Conservation (phyloP, 2,113 vertebrate genomes). For the Excalfactoria chinensis region DNA sequence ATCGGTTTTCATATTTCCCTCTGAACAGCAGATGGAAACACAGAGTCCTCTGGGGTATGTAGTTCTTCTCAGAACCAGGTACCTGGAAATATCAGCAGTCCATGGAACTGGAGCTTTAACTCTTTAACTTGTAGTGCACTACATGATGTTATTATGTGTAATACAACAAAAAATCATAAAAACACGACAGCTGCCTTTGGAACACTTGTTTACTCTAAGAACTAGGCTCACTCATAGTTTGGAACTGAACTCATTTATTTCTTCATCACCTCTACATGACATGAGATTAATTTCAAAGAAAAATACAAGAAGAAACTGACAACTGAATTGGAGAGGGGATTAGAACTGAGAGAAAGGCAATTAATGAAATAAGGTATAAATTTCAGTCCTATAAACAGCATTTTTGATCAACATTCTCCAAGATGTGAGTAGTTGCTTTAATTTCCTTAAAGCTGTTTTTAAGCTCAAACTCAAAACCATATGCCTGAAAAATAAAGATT, state of each 20-base stretch:
- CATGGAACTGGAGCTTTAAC: no score
- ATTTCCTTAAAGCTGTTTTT: not conserved
- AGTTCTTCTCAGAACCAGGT: no score
- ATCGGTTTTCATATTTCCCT: no score
- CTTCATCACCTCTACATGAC: not conserved
- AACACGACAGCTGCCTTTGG: not conserved
- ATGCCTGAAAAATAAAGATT: not conserved
- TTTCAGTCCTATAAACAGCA: not conserved
- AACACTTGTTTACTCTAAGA: not conserved
- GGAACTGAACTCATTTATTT: not conserved
- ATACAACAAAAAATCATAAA: not conserved
- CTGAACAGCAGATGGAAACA: no score
- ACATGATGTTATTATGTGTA: no score
- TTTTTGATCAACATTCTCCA: not conserved
- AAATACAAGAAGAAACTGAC: not conserved
- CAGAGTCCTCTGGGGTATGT: no score
- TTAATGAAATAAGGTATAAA: not conserved
- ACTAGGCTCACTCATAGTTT: not conserved
- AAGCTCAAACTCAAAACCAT: not conserved
- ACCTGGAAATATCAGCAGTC: no score
- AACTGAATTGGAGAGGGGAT: not conserved
- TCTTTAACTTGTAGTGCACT: no score
- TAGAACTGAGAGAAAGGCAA: not conserved
- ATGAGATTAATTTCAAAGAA: not conserved
- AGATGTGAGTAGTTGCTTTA: not conserved